phyloP scores from a whole-genome alignment of 2,113 vertebrate species.

The Camelus dromedarius region DNA sequence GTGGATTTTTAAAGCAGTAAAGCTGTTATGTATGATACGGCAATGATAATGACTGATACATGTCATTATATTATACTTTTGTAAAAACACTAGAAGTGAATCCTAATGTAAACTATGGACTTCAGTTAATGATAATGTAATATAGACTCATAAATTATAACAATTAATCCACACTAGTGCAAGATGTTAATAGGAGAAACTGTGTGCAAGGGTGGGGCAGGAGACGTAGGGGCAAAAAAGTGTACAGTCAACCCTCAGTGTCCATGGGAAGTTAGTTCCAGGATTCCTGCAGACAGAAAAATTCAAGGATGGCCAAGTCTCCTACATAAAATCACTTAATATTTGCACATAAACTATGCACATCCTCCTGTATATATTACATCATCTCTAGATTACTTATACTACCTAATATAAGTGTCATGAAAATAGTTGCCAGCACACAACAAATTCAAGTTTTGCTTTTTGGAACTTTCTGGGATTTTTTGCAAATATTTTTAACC shows the following conservation, averaged over 20 bases:
- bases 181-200: not conserved
- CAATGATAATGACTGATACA: not conserved
- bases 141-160: not conserved
- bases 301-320: not conserved
- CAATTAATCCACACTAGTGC: not conserved
- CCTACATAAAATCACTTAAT: not conserved
- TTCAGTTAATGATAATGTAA: not conserved
- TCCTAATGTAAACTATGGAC: not conserved
- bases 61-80: not conserved
- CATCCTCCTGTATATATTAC: not conserved
- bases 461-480: not conserved
- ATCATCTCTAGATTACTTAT: not conserved
- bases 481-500: not conserved
- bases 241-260: not conserved
- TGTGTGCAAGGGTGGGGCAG: no score
- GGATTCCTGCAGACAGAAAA: not conserved
- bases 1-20: not conserved
- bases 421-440: not conserved
- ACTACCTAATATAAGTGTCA: not conserved
- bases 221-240: no score
- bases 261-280: not conserved
- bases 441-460: not conserved
- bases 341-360: not conserved
- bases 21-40: not conserved
- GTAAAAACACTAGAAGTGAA: not conserved